Evolutionary conservation across 2,113 vertebrate genomes (phyloP), one percentile per base, ranked within the genome.

Genomic region (Corythoichthys haematopterus): DNA sequence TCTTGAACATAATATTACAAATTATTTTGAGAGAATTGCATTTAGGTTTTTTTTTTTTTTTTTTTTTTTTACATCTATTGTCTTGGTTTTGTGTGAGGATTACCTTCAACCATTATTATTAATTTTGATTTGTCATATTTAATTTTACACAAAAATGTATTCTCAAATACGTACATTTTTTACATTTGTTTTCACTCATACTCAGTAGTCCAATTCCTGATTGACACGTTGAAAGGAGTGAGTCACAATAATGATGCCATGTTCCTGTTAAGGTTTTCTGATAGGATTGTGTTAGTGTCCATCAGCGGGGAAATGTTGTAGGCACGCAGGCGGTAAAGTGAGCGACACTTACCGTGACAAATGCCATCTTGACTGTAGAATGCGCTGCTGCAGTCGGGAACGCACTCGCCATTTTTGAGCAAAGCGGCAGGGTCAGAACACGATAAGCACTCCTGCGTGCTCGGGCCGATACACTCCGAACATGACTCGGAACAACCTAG

Each of bases 401-500:
- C 87, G 10, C 96, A 99, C 33, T 70, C 45, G 1, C 94, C 93
- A 0, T 77, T 90, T 72, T 89, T 89, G 3, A 95, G 90, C 80
- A 94, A 68, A 0, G 46, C 86, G 0, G 88, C 85, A 0, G 82
- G 61, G 56, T 95, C 90, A 3, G 77, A 88, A 80, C 97, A 99
- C 48, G 91, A 80, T 74, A 86, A 9, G 33, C 97, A 99, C 1
- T 94, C 90, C 84, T 71, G 87, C 69, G 82, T 91, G 0, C 82
- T 78, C 1, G 92, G 81, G 1, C 95, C 95, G 28, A 70, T 80
- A 76, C 97, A 99, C 0, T 82, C 75, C 0, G 88, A 91, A 62
- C 97, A 99, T 7, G 94, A 94, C 64, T 88, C 72, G 0, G 96
- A 93, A 67, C 96, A 99, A 68, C 74, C 97, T 99, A 84, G 46